Evolutionary conservation across 2,888 invertebrate species (phyloP).

Genomic region (Hemaris fuciformis): DNA sequence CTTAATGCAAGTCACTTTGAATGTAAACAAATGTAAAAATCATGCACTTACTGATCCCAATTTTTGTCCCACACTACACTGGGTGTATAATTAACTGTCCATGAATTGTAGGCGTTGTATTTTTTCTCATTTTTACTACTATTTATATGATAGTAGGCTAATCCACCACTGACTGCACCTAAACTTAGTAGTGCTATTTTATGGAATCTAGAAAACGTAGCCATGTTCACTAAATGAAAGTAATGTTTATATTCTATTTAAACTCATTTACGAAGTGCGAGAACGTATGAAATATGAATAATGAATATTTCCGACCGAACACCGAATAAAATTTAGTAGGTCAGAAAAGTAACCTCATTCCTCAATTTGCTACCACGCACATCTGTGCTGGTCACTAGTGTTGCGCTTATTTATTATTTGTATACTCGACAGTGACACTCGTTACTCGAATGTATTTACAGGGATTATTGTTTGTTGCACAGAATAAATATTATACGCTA

Average conservation of each 20-base stretch:
- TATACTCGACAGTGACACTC: background rate
- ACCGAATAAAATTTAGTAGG: slow-evolving; percentile 1
- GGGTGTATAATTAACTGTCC: slow-evolving; percentile 86
- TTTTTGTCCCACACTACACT: slow-evolving; percentile 90
- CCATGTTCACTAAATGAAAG: slow-evolving; percentile 55
- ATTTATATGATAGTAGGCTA: slow-evolving; percentile 82
- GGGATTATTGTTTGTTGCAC: too few relatives aligned
- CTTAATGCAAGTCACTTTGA: slow-evolving; percentile 2
- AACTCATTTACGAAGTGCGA: slow-evolving; percentile 3
- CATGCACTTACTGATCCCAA: slow-evolving; percentile 90
- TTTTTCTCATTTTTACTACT: slow-evolving; percentile 63
- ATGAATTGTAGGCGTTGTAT: slow-evolving; percentile 82
- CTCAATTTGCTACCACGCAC: background rate
- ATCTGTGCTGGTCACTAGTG: background rate
- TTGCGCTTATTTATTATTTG: background rate
- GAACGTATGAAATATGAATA: background rate
- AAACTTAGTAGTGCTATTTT: slow-evolving; percentile 81
- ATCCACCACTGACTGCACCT: slow-evolving; percentile 85
- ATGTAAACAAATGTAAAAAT: background rate
- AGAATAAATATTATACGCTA: background rate
- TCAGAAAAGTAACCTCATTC: slow-evolving; percentile 16
- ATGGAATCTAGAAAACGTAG: slow-evolving; percentile 79
- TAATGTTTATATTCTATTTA: slow-evolving; percentile 6
- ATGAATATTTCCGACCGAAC: background rate
- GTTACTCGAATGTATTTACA: background rate